Conservation (phyloP, 2,888 invertebrate genomes). For the Calliopum simillimum region DNA sequence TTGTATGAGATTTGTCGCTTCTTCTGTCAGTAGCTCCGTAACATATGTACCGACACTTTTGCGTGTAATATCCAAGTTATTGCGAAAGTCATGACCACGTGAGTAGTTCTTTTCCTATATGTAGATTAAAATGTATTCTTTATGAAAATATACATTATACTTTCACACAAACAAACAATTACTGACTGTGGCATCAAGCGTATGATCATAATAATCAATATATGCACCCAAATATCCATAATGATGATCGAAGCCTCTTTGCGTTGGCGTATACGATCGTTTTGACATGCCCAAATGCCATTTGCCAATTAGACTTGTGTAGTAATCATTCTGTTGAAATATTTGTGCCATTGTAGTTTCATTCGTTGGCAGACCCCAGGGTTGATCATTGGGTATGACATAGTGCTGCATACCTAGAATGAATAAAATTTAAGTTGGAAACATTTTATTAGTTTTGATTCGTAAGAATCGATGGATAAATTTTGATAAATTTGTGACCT, state of each 20-base stretch:
- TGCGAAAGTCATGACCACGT: constrained; percentile 69
- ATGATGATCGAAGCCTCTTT: constrained; percentile 83
- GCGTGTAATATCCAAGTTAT: constrained; percentile 69
- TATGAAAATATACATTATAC: neutral
- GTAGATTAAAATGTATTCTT: constrained; percentile 41
- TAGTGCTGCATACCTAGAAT: constrained; percentile 78
- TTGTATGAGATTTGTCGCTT: constrained; percentile 74
- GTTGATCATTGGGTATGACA: constrained; percentile 76
- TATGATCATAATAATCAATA: constrained; percentile 83
- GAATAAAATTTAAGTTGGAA: neutral
- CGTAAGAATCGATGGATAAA: neutral
- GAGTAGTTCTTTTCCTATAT: constrained; percentile 49
- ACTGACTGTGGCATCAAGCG: constrained; percentile 66
- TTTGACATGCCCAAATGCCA: constrained; percentile 90
- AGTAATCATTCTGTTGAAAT: constrained; percentile 79
- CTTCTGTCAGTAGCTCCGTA: constrained; percentile 77
- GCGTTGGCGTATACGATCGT: constrained; percentile 72
- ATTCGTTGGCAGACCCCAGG: constrained; percentile 77
- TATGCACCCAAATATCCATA: constrained; percentile 87
- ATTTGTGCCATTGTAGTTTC: constrained; percentile 79
- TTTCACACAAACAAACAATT: constrained; percentile 1
- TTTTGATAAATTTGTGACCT: too few species aligned
- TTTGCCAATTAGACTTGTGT: constrained; percentile 87
- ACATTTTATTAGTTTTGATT: too few species aligned
- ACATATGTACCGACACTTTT: constrained; percentile 72